Percentiles rank a stretch among this genome's conserved stretches.
These are phyloP conservation scores for Otis tarda DNA, from an alignment of 2,113 vertebrate species.

Conservation along the genomic window DNA sequence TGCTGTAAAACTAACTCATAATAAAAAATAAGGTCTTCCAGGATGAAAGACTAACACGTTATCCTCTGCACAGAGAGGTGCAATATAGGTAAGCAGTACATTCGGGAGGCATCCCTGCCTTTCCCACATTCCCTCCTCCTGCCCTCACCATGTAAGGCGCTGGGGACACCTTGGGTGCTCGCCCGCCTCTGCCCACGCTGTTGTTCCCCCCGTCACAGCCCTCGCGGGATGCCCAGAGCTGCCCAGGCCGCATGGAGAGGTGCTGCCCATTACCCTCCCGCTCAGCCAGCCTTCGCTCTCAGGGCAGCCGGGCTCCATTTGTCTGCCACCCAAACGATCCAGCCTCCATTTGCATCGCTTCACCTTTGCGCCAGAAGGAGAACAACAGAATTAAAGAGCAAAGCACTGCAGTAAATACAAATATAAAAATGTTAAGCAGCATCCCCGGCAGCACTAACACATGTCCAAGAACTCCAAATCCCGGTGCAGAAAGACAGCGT, in stretches of 20 bases:
- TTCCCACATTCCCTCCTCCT: not conserved
- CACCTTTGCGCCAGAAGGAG: not conserved
- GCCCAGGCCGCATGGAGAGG: not conserved
- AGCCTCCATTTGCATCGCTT: not conserved
- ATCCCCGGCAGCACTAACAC: conserved; percentile 21
- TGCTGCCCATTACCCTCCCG: not conserved
- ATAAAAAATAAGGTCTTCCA: conserved; percentile 29
- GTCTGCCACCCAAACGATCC: not conserved
- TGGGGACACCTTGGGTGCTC: not conserved
- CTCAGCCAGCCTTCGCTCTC: not conserved
- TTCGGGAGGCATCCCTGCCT: not conserved
- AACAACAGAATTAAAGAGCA: conserved; percentile 21
- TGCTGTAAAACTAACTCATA: conserved; percentile 24
- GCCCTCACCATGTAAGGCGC: not conserved
- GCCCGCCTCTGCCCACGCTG: not conserved
- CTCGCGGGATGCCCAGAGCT: not conserved
- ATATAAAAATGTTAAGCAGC: not conserved
- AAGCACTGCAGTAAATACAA: conserved; percentile 22
- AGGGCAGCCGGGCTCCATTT: not conserved
- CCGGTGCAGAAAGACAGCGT: not conserved
- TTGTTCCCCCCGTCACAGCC: not conserved
- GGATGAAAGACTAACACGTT: not conserved
- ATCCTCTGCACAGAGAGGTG: not conserved
- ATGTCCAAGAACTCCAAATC: conserved; percentile 46
- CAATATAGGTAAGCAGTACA: not conserved